A percentile compares a stretch with the other conserved stretches of the same genome.
These are phyloP conservation scores for Arnoldichthys spilopterus DNA, from an alignment of 2,797 vertebrate species.

Conservation along the genomic window DNA sequence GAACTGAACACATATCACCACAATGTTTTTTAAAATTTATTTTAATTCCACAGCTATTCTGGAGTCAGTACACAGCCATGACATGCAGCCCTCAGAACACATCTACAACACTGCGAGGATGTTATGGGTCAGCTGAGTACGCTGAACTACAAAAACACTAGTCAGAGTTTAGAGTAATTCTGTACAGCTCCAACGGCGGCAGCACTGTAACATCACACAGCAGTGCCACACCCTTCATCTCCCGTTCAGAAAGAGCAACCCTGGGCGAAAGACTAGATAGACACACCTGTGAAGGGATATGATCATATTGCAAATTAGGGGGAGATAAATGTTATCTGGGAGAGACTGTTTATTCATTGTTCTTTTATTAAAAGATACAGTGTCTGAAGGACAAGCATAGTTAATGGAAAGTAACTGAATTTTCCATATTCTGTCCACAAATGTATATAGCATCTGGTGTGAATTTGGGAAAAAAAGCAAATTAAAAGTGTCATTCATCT, in stretches of 20 bases:
- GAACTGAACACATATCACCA: conserved; percentile 77
- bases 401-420: neutral
- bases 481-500: too few species aligned
- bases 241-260: conserved; percentile 54
- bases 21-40: conserved; percentile 68
- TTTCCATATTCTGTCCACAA: neutral
- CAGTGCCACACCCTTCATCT: conserved; percentile 61
- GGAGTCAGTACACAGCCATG: conserved; percentile 72
- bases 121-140: conserved; percentile 64
- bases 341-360: conserved; percentile 1
- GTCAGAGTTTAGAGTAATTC: conserved; percentile 63
- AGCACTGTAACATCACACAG: conserved; percentile 60
- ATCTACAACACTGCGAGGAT: conserved; percentile 72
- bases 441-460: neutral
- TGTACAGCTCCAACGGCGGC: conserved; percentile 63
- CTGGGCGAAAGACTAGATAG: neutral
- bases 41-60: conserved; percentile 67
- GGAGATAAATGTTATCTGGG: conserved; percentile 2
- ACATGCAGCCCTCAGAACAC: conserved; percentile 75
- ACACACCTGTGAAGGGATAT: neutral
- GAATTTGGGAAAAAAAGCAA: neutral
- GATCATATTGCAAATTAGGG: neutral
- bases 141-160: conserved; percentile 68
- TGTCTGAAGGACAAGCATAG: neutral
- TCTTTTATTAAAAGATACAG: neutral